Conservation (phyloP, 2,113 vertebrate genomes). For the Leucosticte australis region DNA sequence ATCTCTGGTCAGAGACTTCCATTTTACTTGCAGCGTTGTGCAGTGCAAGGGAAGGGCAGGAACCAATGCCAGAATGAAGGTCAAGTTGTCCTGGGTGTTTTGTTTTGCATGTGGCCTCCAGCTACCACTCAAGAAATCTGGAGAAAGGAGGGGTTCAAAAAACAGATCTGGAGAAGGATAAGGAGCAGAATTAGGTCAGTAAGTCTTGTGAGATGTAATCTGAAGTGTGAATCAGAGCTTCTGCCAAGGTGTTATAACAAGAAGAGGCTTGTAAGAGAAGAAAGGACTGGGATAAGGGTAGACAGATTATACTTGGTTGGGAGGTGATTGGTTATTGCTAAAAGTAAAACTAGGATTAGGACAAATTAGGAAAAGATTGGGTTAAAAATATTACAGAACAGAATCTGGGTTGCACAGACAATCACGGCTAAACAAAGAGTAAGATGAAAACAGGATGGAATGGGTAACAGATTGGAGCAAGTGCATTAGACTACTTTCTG, state of each 20-base stretch:
- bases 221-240: neutral
- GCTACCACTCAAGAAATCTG: neutral
- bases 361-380: neutral
- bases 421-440: neutral
- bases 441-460: neutral
- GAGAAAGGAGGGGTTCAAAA: neutral
- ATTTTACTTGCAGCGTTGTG: neutral
- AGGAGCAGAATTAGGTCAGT: neutral
- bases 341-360: neutral
- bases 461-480: neutral
- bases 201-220: neutral
- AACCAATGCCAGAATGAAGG: neutral
- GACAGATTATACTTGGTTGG: neutral
- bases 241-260: neutral
- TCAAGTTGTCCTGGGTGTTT: neutral
- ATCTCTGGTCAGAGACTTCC: neutral
- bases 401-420: neutral
- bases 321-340: neutral
- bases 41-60: neutral
- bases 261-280: neutral
- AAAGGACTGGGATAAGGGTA: neutral
- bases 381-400: neutral
- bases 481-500: neutral
- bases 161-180: neutral
- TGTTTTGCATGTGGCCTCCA: neutral